Percentiles rank a stretch among this genome's conserved stretches.
phyloP scores from a whole-genome alignment of 2,888 invertebrate species.

The Lepidonotus clava region DNA sequence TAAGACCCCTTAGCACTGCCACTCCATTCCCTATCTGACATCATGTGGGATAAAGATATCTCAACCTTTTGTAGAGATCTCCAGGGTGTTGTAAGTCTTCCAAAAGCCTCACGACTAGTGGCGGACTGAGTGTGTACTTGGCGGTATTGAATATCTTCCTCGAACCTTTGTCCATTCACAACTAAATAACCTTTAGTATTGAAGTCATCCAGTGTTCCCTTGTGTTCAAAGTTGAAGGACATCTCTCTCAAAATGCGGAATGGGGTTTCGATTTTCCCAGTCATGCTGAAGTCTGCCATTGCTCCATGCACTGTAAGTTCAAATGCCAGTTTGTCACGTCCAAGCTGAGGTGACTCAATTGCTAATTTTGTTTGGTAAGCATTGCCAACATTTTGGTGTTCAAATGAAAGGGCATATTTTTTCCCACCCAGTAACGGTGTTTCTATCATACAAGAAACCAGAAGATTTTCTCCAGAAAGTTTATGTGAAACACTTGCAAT shows the following conservation, averaged over 20 bases:
- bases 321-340: neutral
- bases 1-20: neutral
- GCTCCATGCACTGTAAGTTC: neutral
- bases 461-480: neutral
- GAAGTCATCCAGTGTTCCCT: neutral
- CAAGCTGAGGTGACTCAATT: neutral
- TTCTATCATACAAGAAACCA: neutral
- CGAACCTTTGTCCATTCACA: neutral
- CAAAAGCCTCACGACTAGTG: neutral
- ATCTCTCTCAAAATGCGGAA: neutral
- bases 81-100: neutral
- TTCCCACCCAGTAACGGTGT: neutral
- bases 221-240: neutral
- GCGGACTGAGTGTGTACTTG: neutral
- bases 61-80: neutral
- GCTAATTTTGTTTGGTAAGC: neutral
- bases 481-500: neutral
- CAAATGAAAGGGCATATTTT: neutral
- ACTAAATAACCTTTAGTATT: neutral
- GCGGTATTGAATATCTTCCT: neutral
- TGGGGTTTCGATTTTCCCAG: neutral
- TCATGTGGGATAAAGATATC: neutral
- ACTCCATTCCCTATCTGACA: neutral
- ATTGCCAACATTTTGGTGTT: neutral
- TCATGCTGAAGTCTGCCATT: neutral